Conservation (phyloP, 1,140 invertebrate genomes). For the Cotesia glomerata region DNA sequence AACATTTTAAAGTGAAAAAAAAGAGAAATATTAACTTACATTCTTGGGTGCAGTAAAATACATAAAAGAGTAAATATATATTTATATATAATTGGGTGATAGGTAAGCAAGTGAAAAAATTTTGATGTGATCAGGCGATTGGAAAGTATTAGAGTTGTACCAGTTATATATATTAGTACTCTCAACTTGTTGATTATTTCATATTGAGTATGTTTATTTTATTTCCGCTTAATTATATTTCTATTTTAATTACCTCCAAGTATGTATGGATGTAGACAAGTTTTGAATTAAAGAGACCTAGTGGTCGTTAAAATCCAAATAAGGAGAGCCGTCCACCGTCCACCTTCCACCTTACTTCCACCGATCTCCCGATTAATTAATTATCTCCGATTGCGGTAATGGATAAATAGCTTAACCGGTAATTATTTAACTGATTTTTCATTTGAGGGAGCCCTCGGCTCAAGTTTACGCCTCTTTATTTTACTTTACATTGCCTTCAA, state of each 20-base stretch:
- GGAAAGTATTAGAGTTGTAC: not conserved
- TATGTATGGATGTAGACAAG: not conserved
- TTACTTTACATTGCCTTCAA: not conserved
- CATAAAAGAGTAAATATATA: too few species aligned
- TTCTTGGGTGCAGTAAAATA: too few species aligned
- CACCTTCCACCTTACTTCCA: slow-evolving; percentile 11
- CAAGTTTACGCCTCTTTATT: not conserved
- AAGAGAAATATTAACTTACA: too few species aligned
- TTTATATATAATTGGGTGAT: not conserved
- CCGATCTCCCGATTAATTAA: slow-evolving; percentile 33
- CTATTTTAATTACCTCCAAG: slow-evolving; percentile 29
- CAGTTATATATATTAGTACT: not conserved
- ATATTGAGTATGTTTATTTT: not conserved
- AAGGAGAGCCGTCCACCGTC: slow-evolving; percentile 24
- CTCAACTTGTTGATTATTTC: not conserved
- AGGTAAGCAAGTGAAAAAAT: slow-evolving; percentile 2
- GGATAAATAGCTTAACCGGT: slow-evolving; percentile 10
- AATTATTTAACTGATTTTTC: slow-evolving; percentile 1
- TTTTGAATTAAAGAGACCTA: slow-evolving; percentile 2
- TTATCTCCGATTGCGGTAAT: slow-evolving; percentile 33
- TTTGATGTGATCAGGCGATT: slow-evolving; percentile 7
- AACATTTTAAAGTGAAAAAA: too few species aligned
- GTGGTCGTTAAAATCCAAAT: slow-evolving; percentile 22
- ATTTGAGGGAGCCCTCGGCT: slow-evolving; percentile 3
- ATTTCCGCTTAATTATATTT: slow-evolving; percentile 22